Percentiles rank a stretch among this genome's conserved stretches.
Evolutionary conservation across 2,888 invertebrate genomes (phyloP).

Genomic region (Melinaea marsaeus): DNA sequence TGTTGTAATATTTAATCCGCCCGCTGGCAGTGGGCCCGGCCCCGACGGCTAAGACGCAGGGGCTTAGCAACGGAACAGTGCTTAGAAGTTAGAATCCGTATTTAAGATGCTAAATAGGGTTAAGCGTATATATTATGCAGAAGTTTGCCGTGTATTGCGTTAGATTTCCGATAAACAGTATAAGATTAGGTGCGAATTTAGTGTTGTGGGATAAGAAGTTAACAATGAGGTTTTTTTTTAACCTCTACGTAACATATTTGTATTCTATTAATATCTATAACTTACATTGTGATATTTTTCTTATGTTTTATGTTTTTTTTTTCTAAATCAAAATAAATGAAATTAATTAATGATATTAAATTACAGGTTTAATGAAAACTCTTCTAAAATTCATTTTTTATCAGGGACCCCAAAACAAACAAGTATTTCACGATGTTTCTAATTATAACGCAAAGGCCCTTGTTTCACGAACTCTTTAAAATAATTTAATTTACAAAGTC

Average conservation of each 20-base stretch:
- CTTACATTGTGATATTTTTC: too few species aligned
- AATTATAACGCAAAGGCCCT: background rate
- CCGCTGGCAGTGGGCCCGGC: conserved; percentile 10
- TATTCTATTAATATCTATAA: too few species aligned
- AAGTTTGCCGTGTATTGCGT: conserved; percentile 4
- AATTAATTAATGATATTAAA: background rate
- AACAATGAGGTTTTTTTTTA: background rate
- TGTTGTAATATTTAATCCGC: conserved; percentile 8
- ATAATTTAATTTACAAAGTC: conserved; percentile 5
- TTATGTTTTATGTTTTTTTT: too few species aligned
- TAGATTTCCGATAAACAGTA: background rate
- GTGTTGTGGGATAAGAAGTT: conserved; percentile 10
- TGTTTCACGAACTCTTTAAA: conserved; percentile 6
- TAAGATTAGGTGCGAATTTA: conserved; percentile 6
- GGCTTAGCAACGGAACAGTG: conserved; percentile 20
- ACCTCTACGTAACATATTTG: too few species aligned
- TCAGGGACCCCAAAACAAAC: background rate
- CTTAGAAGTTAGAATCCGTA: conserved; percentile 14
- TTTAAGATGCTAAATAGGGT: conserved; percentile 23
- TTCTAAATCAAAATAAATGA: too few species aligned
- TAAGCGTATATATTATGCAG: conserved; percentile 23
- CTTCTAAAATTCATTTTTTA: background rate
- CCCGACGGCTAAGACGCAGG: conserved; percentile 13
- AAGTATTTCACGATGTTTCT: background rate
- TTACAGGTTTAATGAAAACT: background rate